These are phyloP conservation scores for Diplosoma virens DNA, from an alignment of 23 tunicate species.

Conservation along the genomic window DNA sequence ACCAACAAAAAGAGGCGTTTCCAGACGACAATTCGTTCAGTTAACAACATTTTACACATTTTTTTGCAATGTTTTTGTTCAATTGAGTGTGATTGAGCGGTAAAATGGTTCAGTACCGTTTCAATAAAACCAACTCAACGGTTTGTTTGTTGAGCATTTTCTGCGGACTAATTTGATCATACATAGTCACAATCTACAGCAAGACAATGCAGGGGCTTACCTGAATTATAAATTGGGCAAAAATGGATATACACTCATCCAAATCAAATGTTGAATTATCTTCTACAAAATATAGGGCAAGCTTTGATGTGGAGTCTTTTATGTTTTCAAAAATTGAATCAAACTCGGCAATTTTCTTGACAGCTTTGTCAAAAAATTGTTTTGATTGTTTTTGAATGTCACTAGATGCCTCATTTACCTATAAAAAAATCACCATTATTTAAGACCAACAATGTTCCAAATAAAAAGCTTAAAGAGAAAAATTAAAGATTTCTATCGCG, in stretches of 20 bases:
- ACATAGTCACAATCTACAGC: too few relatives aligned
- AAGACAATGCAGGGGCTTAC: not conserved
- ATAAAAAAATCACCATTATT: not conserved
- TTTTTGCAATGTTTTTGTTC: too few relatives aligned
- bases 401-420: constrained; percentile 1
- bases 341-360: not conserved
- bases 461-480: too few relatives aligned
- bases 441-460: not conserved
- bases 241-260: constrained; percentile 38
- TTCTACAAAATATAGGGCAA: constrained; percentile 36
- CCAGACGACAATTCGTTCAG: too few relatives aligned
- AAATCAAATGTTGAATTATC: constrained; percentile 36
- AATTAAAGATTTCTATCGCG: too few relatives aligned
- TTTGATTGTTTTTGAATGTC: not conserved
- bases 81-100: too few relatives aligned
- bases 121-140: too few relatives aligned
- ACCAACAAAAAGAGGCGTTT: too few relatives aligned
- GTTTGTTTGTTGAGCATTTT: too few relatives aligned
- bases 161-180: too few relatives aligned
- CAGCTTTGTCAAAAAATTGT: not conserved
- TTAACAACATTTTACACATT: too few relatives aligned
- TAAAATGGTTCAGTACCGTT: too few relatives aligned
- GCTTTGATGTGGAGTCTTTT: not conserved
- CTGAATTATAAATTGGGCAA: constrained; percentile 34
- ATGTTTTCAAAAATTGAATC: not conserved